Conservation (phyloP, 1,140 invertebrate species). For the Lordiphosa mommai region DNA sequence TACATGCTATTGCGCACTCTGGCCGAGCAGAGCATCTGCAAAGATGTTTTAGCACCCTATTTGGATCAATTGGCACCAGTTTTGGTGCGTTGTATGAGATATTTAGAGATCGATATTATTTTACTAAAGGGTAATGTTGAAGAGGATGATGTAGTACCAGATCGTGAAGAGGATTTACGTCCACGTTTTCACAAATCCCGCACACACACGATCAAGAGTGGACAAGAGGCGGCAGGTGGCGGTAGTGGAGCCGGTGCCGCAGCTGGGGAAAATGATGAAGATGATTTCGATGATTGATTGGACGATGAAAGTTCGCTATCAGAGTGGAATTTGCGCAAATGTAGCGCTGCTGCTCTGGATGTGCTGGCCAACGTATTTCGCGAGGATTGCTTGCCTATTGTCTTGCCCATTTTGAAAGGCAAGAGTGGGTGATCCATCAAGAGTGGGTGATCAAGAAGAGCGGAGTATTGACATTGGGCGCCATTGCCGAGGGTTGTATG, state of each 20-base stretch:
- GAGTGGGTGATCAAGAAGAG: conserved; percentile 99
- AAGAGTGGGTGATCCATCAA: conserved; percentile 96
- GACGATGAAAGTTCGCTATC: conserved; percentile 95
- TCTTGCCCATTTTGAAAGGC: conserved; percentile 96
- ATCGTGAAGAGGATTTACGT: conserved; percentile 97
- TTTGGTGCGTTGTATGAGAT: conserved; percentile 97
- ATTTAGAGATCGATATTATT: conserved; percentile 98
- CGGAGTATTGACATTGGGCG: conserved; percentile 96
- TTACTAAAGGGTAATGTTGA: conserved; percentile 92
- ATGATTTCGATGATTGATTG: conserved; percentile 89
- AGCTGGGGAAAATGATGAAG: conserved; percentile 85
- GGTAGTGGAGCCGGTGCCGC: conserved; percentile 56
- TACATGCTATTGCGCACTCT: conserved; percentile 98
- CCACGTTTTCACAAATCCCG: conserved; percentile 97
- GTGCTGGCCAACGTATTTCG: conserved; percentile 98
- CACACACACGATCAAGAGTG: conserved; percentile 85
- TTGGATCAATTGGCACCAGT: conserved; percentile 93
- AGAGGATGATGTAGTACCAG: conserved; percentile 98
- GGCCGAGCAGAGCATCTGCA: conserved; percentile 97
- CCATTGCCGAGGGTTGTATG: conserved; percentile 99
- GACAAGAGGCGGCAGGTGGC: conserved; percentile 80
- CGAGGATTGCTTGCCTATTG: conserved; percentile 94
- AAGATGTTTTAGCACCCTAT: conserved; percentile 93
- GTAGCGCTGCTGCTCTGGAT: conserved; percentile 98
- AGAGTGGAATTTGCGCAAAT: conserved; percentile 99